Evolutionary conservation across 1,140 invertebrate genomes (phyloP).

Genomic region (Diorhabda carinulata): DNA sequence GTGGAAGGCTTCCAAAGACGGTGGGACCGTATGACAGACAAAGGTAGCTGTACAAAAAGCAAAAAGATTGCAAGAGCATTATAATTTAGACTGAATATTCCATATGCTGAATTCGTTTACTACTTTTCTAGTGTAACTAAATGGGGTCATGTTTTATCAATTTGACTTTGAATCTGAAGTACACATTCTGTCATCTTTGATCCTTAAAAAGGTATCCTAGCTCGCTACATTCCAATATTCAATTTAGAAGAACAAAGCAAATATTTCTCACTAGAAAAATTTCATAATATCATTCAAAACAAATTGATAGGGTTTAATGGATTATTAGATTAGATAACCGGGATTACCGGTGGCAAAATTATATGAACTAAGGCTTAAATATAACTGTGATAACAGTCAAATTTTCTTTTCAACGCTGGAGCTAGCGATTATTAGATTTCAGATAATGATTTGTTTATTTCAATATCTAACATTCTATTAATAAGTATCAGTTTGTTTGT

Average conservation of each 20-base stretch:
- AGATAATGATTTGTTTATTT: conserved; percentile 30
- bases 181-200: too few species aligned
- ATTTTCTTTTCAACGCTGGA: conserved; percentile 24
- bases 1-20: too few species aligned
- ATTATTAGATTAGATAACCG: conserved; percentile 31
- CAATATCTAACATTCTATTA: conserved; percentile 8
- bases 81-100: too few species aligned
- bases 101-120: too few species aligned
- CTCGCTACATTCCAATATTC: neutral
- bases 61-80: too few species aligned
- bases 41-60: too few species aligned
- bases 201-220: too few species aligned
- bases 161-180: too few species aligned
- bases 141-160: too few species aligned
- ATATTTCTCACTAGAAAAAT: neutral
- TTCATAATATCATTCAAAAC: conserved; percentile 13
- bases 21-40: too few species aligned
- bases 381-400: conserved; percentile 27
- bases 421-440: conserved; percentile 24
- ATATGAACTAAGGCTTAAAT: conserved; percentile 29
- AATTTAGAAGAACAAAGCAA: conserved; percentile 3
- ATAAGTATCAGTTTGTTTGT: neutral
- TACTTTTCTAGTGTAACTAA: too few species aligned
- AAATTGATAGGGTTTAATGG: conserved; percentile 17
- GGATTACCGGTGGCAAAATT: conserved; percentile 33